Percentiles rank a stretch among this genome's conserved stretches.
Evolutionary conservation across 2,113 vertebrate species (phyloP).

Genomic region (Chaetodon auriga): DNA sequence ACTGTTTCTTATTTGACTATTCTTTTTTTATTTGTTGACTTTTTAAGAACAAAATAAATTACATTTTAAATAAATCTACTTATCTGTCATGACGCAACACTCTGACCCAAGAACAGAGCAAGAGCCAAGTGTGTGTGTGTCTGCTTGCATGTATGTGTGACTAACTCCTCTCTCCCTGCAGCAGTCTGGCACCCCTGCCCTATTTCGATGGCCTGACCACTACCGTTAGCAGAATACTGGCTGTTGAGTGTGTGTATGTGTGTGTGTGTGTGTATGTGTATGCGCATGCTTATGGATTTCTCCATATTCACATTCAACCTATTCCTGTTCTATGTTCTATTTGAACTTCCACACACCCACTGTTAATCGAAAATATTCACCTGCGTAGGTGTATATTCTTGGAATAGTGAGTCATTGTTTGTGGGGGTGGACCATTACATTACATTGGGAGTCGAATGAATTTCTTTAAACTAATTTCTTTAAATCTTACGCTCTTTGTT

Average conservation of each 20-base stretch:
- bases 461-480: slow-evolving; percentile 8
- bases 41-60: neutral
- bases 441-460: too few relatives aligned
- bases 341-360: slow-evolving; percentile 12
- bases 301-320: neutral
- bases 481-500: neutral
- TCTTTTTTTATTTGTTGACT: neutral
- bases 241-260: slow-evolving; percentile 12
- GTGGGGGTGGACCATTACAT: slow-evolving; percentile 43
- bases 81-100: slow-evolving; percentile 13
- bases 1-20: too few relatives aligned
- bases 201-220: slow-evolving; percentile 67
- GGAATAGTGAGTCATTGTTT: slow-evolving; percentile 62
- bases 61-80: neutral
- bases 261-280: slow-evolving; percentile 13
- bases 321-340: slow-evolving; percentile 16
- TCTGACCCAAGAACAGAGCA: slow-evolving; percentile 28
- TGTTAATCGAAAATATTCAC: slow-evolving; percentile 39
- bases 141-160: slow-evolving; percentile 32
- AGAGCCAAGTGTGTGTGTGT: slow-evolving; percentile 35
- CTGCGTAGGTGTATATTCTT: too few relatives aligned
- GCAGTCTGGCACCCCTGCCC: slow-evolving; percentile 74
- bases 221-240: slow-evolving; percentile 72
- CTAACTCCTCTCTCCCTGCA: slow-evolving; percentile 53
- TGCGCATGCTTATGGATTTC: slow-evolving; percentile 10